phyloP scores from a whole-genome alignment of 1,140 invertebrate species.

The Vanessa atalanta region DNA sequence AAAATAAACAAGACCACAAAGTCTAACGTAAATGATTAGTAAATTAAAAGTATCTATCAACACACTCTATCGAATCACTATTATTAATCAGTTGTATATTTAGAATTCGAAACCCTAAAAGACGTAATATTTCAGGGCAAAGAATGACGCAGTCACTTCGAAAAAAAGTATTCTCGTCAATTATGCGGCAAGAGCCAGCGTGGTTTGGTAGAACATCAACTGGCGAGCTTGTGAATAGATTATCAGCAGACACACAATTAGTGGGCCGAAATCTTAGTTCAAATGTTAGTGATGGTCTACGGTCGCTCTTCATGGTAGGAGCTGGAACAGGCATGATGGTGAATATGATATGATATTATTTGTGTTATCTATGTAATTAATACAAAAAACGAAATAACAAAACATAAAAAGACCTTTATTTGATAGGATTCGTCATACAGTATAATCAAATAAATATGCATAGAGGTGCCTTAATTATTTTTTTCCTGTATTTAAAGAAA shows the following conservation, averaged over 20 bases:
- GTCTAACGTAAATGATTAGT: too few species aligned
- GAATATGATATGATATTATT: constrained; percentile 47
- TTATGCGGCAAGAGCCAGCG: constrained; percentile 94
- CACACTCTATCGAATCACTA: too few species aligned
- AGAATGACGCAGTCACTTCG: constrained; percentile 92
- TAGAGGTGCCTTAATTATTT: too few species aligned
- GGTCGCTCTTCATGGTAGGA: constrained; percentile 91
- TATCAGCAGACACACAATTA: constrained; percentile 93
- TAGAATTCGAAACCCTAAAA: neutral
- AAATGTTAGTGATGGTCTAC: constrained; percentile 96
- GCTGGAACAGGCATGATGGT: constrained; percentile 97
- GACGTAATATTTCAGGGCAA: constrained; percentile 83
- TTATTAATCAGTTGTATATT: too few species aligned
- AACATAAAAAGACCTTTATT: too few species aligned
- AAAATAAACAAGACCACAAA: neutral
- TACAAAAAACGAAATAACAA: too few species aligned
- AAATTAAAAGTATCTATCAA: too few species aligned
- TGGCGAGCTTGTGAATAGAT: constrained; percentile 96
- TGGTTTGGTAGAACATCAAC: constrained; percentile 97
- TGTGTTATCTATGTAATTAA: neutral
- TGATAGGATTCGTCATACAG: too few species aligned
- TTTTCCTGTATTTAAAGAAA: neutral
- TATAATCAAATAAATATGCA: too few species aligned
- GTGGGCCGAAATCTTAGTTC: constrained; percentile 95
- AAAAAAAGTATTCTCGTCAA: constrained; percentile 90